Evolutionary conservation across 1,140 invertebrate species (phyloP).

Genomic region (Holcopasites calliopsidis): DNA sequence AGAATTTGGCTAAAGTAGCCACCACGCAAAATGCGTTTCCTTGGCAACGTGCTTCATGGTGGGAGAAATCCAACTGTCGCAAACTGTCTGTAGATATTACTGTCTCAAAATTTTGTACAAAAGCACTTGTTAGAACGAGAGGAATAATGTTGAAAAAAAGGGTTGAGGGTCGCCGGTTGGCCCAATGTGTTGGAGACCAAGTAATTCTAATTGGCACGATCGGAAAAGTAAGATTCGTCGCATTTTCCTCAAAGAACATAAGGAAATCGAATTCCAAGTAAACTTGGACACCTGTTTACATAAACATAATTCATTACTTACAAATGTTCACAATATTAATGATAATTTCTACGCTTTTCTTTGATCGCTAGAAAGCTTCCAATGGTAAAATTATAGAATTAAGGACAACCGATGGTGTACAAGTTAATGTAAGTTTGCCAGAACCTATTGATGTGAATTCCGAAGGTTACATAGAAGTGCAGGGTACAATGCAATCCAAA

Average conservation of each 20-base stretch:
- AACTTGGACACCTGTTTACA: background rate
- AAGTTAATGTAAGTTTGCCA: conserved; percentile 66
- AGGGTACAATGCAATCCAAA: conserved; percentile 68
- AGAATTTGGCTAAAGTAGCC: too few relatives aligned
- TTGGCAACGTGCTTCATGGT: too few relatives aligned
- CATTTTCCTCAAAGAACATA: background rate
- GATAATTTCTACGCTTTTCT: background rate
- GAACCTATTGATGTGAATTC: conserved; percentile 60
- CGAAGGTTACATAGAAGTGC: conserved; percentile 71
- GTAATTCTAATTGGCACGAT: conserved; percentile 68
- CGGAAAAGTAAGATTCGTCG: conserved; percentile 55
- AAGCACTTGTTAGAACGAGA: too few relatives aligned
- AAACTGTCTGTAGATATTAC: too few relatives aligned
- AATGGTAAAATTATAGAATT: conserved; percentile 68
- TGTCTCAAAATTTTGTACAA: too few relatives aligned
- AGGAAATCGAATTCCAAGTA: background rate
- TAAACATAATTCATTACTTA: background rate
- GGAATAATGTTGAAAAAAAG: conserved; percentile 34
- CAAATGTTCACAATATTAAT: background rate
- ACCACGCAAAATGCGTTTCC: too few relatives aligned
- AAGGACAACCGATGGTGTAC: conserved; percentile 66
- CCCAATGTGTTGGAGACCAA: conserved; percentile 54
- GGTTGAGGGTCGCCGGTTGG: conserved; percentile 59
- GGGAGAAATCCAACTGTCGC: too few relatives aligned
- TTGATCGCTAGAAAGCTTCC: conserved; percentile 61